Evolutionary conservation across 2,888 invertebrate genomes (phyloP).

Genomic region (Argynnis bischoffii): DNA sequence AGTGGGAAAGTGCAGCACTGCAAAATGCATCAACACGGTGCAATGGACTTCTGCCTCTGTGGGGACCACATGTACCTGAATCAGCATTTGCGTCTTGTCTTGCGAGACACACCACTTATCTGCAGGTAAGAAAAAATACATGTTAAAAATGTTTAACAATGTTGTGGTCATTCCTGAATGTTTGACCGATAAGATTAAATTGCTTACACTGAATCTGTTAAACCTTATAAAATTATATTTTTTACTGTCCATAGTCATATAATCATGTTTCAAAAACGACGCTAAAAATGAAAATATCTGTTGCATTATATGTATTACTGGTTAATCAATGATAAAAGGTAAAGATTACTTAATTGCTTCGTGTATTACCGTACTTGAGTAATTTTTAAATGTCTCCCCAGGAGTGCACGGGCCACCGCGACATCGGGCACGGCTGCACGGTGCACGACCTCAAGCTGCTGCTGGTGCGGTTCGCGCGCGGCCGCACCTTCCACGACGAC

Average conservation of each 20-base stretch:
- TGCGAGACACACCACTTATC: slow-evolving; percentile 94
- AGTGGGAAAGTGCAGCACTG: slow-evolving; percentile 98
- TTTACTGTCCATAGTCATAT: no score
- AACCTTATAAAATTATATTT: no score
- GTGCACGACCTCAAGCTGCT: slow-evolving; percentile 96
- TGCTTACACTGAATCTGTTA: no score
- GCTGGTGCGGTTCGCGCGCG: slow-evolving; percentile 93
- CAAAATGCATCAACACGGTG: slow-evolving; percentile 99
- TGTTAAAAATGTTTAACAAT: no score
- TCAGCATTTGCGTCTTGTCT: slow-evolving; percentile 96
- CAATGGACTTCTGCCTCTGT: slow-evolving; percentile 97
- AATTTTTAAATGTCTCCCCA: slow-evolving; percentile 65
- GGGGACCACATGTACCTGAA: slow-evolving; percentile 97
- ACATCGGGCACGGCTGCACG: slow-evolving; percentile 90
- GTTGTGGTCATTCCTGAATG: not conserved
- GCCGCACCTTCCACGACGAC: slow-evolving; percentile 98
- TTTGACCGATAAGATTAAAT: no score
- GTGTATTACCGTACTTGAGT: not conserved
- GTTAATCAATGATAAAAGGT: no score
- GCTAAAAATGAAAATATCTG: no score
- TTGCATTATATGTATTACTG: no score
- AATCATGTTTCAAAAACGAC: no score
- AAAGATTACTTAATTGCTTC: not conserved
- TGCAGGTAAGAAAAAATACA: slow-evolving; percentile 77
- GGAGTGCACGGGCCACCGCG: slow-evolving; percentile 87